Evolutionary conservation across 2,113 vertebrate species (phyloP), one percentile per base, ranked within the genome.

Genomic region (Sebastes fasciatus): DNA sequence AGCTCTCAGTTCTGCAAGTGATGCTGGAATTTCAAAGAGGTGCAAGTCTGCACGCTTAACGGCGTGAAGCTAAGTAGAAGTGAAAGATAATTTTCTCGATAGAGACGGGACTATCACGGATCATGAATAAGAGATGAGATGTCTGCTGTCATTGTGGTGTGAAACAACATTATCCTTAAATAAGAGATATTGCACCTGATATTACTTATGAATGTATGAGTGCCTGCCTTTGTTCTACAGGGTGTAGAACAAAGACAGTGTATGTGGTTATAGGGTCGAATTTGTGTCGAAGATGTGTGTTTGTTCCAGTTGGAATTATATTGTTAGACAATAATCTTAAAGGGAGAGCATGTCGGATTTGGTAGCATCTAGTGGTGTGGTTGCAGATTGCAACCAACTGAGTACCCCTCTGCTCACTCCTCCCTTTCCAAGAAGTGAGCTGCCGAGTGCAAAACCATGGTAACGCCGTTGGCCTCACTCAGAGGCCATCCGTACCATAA

Each of bases 101-200:
- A 2, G 60, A n/a, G 74, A 45, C 23, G 48, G 9, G n/a, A 13
- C 10, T 9, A 45, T 34, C n/a, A 40, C 5, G 13, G 23, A 67
- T 66, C 48, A 75, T 42, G 74, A 65, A 79, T 82, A 55, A 70
- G 16, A 69, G 57, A 79, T 48, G 65, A 85, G 19, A 60, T 6
- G 17, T 43, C 49, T 61, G 71, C 49, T 26, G 34, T 42, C 51
- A 46, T 0, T 46, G 34, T 23, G 21, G 11, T 9, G 19, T 77
- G 26, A 73, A 83, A 64, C 52, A 23, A 42, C 42, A 57, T 73
- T 57, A 64, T 14, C 72, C 19, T 46, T 55, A 70, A 21, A 69
- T 63, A 23, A 46, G 7, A 62, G 69, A 61, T 54, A 80, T 45
- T 64, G 13, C 48, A 79, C n/a, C 14, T 1, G 4, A 42, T 13